Evolutionary conservation across 2,113 vertebrate species (phyloP).

Genomic region (Leptocoma aspasia): DNA sequence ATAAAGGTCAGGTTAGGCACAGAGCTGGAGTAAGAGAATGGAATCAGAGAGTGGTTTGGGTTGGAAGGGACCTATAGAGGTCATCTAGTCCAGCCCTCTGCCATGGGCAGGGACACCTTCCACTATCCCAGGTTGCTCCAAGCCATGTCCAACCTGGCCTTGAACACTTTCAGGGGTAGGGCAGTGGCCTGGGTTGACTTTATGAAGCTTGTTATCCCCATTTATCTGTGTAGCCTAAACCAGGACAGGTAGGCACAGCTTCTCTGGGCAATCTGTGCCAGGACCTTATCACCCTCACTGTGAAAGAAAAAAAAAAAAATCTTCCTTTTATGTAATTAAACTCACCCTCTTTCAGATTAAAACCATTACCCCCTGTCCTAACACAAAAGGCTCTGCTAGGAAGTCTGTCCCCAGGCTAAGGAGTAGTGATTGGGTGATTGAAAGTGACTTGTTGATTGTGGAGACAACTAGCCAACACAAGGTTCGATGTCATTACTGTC

Average conservation of each 20-base stretch:
- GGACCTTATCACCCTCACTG: background rate
- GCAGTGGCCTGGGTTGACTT: too few species aligned
- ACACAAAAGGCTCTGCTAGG: background rate
- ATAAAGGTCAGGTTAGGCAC: background rate
- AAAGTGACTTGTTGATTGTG: background rate
- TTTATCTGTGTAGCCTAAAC: too few species aligned
- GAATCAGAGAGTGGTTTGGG: background rate
- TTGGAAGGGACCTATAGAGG: background rate
- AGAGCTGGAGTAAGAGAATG: background rate
- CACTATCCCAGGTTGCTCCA: rapidly evolving
- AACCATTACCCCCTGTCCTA: background rate
- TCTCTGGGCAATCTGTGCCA: background rate
- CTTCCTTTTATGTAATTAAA: background rate
- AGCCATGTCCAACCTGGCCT: rapidly evolving
- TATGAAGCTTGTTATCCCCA: too few species aligned
- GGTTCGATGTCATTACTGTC: background rate
- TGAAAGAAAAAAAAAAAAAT: too few species aligned
- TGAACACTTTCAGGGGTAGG: background rate
- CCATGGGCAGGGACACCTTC: background rate
- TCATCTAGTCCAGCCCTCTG: background rate
- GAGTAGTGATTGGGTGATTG: background rate
- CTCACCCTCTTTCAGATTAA: background rate
- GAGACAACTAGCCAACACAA: background rate
- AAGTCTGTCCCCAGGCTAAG: background rate
- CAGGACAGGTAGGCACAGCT: background rate